phyloP scores from a whole-genome alignment of 2,888 invertebrate genomes.

The Leistus spinibarbis region DNA sequence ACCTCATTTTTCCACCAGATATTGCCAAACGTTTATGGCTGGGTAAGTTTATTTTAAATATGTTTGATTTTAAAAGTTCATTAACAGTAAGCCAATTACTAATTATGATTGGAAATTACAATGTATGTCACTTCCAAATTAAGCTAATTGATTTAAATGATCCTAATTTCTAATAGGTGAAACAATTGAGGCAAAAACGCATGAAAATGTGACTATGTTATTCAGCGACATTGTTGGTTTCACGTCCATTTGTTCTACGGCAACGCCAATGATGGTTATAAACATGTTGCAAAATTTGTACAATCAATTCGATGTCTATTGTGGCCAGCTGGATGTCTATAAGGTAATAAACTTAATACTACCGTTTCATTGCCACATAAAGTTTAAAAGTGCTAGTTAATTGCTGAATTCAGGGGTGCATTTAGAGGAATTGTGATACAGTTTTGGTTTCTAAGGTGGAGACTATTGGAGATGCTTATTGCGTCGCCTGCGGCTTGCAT shows the following conservation, averaged over 20 bases:
- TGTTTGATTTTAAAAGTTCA: not conserved
- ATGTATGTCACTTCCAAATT: no score
- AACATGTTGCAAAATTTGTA: slow-evolving; percentile 93
- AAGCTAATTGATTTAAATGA: no score
- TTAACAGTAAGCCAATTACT: not conserved
- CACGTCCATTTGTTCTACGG: slow-evolving; percentile 93
- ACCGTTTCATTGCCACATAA: not conserved
- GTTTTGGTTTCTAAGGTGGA: slow-evolving; percentile 71
- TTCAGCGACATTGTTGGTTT: slow-evolving; percentile 97
- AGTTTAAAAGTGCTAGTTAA: not conserved
- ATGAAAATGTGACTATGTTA: slow-evolving; percentile 92
- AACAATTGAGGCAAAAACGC: slow-evolving; percentile 89
- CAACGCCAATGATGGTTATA: slow-evolving; percentile 95
- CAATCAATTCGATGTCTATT: slow-evolving; percentile 91
- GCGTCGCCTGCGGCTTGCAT: slow-evolving; percentile 92
- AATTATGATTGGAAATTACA: not conserved
- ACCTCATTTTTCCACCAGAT: slow-evolving; percentile 93
- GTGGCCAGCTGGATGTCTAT: slow-evolving; percentile 92
- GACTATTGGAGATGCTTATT: slow-evolving; percentile 96
- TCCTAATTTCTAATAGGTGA: slow-evolving; percentile 65
- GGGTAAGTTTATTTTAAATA: slow-evolving; percentile 63
- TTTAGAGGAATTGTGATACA: not conserved
- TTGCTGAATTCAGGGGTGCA: not conserved
- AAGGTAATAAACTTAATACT: slow-evolving; percentile 72
- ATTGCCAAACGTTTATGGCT: slow-evolving; percentile 93